phyloP scores from a whole-genome alignment of 2,888 invertebrate species.

The Lasioglossum lativentre region DNA sequence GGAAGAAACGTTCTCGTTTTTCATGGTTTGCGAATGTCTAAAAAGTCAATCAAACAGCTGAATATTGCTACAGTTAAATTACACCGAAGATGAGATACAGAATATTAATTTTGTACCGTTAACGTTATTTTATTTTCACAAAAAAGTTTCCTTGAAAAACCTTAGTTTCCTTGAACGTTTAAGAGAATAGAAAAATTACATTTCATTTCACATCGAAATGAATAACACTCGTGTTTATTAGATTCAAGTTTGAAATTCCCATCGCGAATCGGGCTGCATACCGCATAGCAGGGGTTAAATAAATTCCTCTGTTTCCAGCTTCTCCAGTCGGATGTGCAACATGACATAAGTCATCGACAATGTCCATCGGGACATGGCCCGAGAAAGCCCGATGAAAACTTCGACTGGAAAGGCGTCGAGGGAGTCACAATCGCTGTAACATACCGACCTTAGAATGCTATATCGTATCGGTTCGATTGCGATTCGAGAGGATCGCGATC shows the following conservation, averaged over 20 bases:
- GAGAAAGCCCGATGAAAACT: not conserved
- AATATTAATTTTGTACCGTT: too few species aligned
- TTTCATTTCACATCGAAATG: too few species aligned
- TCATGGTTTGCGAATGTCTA: not conserved
- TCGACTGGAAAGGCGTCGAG: not conserved
- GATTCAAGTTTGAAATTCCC: not conserved
- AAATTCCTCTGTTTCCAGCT: not conserved
- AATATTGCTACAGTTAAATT: not conserved
- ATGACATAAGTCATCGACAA: not conserved
- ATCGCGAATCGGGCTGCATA: not conserved
- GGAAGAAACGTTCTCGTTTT: not conserved
- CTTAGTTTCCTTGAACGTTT: not conserved
- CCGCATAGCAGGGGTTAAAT: not conserved
- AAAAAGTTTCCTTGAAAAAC: not conserved
- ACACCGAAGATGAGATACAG: not conserved
- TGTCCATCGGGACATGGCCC: not conserved
- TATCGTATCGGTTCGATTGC: slow-evolving; percentile 7
- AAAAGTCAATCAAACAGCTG: too few species aligned
- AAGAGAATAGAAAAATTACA: too few species aligned
- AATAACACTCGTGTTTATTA: not conserved
- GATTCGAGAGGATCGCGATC: slow-evolving; percentile 34
- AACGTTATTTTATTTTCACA: too few species aligned
- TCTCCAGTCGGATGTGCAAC: not conserved
- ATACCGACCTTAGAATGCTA: not conserved
- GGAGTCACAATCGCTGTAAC: not conserved